Base-by-base conservation (phyloP, 2,113 vertebrate species). In the Epinephelus lanceolatus region DNA sequence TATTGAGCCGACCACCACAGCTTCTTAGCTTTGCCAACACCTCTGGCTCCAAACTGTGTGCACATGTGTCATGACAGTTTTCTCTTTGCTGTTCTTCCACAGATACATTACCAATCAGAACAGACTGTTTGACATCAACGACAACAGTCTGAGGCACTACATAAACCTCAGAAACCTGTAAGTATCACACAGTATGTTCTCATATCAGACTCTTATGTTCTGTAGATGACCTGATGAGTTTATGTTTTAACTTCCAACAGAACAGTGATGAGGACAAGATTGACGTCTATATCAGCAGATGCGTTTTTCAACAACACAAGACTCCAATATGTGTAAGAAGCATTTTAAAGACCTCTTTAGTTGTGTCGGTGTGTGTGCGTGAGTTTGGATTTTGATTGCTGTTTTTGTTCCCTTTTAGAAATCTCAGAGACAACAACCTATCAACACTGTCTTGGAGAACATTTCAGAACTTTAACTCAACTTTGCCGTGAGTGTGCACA, bases 41-140 rank as follows among this genome's bases (percentile, higher is more conserved):
- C 9, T 45, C 9, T 45, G 42, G 42, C 8, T 45, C 11, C 10
- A 45, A 45, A 65, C 59, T 19, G 2, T 30, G 15, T 25, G 40
- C 40, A 21, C 6, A 2, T 17, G 7, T 25, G 47, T 27, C 23
- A 6, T 70, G 49, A 77, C 57, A 15, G 9, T 0, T 55, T 17
- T 83, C 8, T 21, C 12, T 15, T 12, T 78, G 66, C 0, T 40
- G 15, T 65, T 76, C 86, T 88, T 79, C 89, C 90, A 89, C 95
- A 99, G 98, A 94, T 98, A 97, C 86, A 98, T 99, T 0, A 92
- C 97, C 51, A 98, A 98, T 89, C 98, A 99, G 89, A 93, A 91
- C 81, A 96, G 91, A 78, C 94, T 99, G 67, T 96, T 95, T 92
- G 95, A 96, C 77, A 98, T 99, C 90, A 97, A 93, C 2, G 97